Evolutionary conservation across 2,797 vertebrate genomes (phyloP).

Genomic region (Acrossocheilus fasciatus): DNA sequence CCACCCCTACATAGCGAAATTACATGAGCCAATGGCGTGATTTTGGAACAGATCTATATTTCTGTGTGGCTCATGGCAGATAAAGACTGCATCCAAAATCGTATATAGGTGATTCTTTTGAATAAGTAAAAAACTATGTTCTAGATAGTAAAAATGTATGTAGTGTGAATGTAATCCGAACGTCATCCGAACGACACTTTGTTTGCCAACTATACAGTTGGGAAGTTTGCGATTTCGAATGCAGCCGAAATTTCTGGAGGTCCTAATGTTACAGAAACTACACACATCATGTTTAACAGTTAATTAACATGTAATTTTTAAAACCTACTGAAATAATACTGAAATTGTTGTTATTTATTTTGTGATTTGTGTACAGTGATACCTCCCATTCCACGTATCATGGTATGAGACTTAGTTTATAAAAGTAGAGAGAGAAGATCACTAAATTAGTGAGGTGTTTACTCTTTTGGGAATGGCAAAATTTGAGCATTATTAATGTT

Average conservation of each 20-base stretch:
- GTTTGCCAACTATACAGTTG: neutral
- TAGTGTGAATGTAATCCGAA: neutral
- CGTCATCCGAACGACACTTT: neutral
- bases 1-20: neutral
- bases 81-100: neutral
- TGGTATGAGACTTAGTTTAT: neutral
- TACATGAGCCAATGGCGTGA: neutral
- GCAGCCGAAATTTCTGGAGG: neutral
- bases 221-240: neutral
- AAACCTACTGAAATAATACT: neutral
- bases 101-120: neutral
- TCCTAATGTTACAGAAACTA: neutral
- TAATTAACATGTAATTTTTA: neutral
- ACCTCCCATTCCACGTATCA: neutral
- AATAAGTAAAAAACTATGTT: neutral
- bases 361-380: constrained; percentile 4
- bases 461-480: constrained; percentile 6
- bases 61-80: neutral
- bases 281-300: neutral
- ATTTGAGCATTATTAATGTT: constrained; percentile 20
- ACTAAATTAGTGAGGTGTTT: neutral
- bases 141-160: neutral
- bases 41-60: neutral
- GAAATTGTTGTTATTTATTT: neutral
- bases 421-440: neutral